Base-by-base conservation (phyloP, 1,140 invertebrate species). In the Pinna nobilis region DNA sequence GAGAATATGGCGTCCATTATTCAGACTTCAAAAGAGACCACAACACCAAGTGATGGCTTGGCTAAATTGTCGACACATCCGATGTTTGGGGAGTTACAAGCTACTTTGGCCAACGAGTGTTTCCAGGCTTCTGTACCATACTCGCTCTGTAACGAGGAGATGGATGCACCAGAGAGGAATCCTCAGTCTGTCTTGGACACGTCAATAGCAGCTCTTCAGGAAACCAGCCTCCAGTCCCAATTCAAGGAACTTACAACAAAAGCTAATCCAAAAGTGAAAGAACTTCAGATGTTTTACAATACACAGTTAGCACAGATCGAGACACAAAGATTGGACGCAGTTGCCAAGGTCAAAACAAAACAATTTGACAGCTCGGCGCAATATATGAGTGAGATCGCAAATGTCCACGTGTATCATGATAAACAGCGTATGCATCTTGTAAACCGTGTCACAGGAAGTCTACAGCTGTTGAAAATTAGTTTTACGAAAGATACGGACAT, bases 381-480 rank as follows among this genome's bases (percentile, higher is more conserved):
- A 32, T 78, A 80, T 63, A 74, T 79, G 65, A 63, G 53, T 13
- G 74, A 80, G 60, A 23, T 80, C 11, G 25, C 20, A 7, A 65
- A 59, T 13, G 61, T 82, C 1, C 82, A 83, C 30, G 61, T 47
- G 0, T 53, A 70, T 50, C 70, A 80, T 63, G 82, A 83, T 69
- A 69, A 71, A 20, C 77, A 82, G 44, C 61, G 82, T 33, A 74
- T 82, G 66, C 80, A 83, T 64, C 70, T 83, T 0, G 82, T 78
- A 33, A 78, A 76, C 59, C 33, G 80, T 18, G 73, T 83, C 1
- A 77, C 75, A 20, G 67, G 76, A 32, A 83, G 82, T 73, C 68
- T 83, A 23, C 76, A 80, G 39, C 44, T 83, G 47, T 61, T 83
- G 15, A 83, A 83, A 64, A 67, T 74, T 23, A 53, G 66, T 20